These are phyloP conservation scores for Myopa testacea DNA, from an alignment of 2,888 invertebrate species.

Conservation along the genomic window DNA sequence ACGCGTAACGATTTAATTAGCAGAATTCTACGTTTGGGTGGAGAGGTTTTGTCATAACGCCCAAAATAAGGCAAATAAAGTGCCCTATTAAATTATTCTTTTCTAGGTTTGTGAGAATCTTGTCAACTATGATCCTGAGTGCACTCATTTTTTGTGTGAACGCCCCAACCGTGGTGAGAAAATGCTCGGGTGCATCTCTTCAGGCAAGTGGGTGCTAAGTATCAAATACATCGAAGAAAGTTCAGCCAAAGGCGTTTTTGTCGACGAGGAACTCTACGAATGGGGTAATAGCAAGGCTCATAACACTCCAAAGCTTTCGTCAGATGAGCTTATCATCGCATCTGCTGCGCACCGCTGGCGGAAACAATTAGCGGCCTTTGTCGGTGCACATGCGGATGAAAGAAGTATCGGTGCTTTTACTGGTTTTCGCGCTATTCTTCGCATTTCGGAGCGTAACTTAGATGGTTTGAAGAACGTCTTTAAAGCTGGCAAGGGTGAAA, in stretches of 20 bases:
- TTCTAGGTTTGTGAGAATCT: conserved; percentile 61
- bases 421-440: conserved; percentile 71
- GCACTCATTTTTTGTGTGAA: conserved; percentile 83
- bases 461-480: conserved; percentile 78
- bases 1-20: conserved; percentile 55
- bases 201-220: conserved; percentile 91
- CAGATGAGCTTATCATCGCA: conserved; percentile 71
- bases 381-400: conserved; percentile 46
- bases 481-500: conserved; percentile 80
- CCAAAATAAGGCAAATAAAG: background rate
- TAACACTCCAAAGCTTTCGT: conserved; percentile 67
- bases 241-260: conserved; percentile 63
- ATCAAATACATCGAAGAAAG: conserved; percentile 81
- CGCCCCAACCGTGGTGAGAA: conserved; percentile 87
- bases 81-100: background rate
- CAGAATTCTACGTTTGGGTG: conserved; percentile 57
- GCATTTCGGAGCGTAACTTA: conserved; percentile 71
- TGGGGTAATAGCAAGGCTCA: conserved; percentile 83
- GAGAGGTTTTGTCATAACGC: conserved; percentile 47
- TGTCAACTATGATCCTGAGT: conserved; percentile 72
- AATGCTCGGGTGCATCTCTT: conserved; percentile 85
- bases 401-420: conserved; percentile 71
- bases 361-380: conserved; percentile 67
- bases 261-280: conserved; percentile 81
- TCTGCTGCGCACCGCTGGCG: conserved; percentile 80